A percentile compares a stretch with the other conserved stretches of the same genome.
Conservation (phyloP, 2,113 vertebrate species). For the Ophthalmolycus amberensis region DNA sequence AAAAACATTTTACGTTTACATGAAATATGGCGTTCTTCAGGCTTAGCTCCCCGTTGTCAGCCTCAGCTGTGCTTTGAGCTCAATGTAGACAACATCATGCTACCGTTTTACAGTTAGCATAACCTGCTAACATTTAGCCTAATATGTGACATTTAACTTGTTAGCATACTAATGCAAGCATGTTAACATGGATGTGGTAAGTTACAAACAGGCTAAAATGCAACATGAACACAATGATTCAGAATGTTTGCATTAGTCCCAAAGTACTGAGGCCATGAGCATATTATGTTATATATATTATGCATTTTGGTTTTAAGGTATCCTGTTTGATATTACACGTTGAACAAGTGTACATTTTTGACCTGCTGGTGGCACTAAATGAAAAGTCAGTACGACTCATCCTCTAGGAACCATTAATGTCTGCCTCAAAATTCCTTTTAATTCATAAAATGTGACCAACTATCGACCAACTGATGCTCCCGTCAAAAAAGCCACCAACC, state of each 20-base stretch:
- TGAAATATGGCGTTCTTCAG: neutral
- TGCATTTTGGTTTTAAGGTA: neutral
- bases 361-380: neutral
- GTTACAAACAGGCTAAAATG: neutral
- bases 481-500: neutral
- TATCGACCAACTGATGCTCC: neutral
- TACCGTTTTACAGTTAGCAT: neutral
- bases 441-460: neutral
- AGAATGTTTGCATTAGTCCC: neutral
- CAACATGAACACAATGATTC: neutral
- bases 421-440: neutral
- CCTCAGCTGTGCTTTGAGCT: neutral
- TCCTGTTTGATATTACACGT: neutral
- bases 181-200: neutral
- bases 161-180: neutral
- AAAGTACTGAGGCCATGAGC: neutral
- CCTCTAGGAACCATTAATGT: neutral
- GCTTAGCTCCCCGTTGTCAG: neutral
- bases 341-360: neutral
- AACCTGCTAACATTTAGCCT: neutral
- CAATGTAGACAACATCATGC: neutral
- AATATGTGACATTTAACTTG: neutral
- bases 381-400: neutral
- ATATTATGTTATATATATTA: neutral
- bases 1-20: neutral